phyloP scores from a whole-genome alignment of 1,140 invertebrate genomes.

The Hycleus cichorii region DNA sequence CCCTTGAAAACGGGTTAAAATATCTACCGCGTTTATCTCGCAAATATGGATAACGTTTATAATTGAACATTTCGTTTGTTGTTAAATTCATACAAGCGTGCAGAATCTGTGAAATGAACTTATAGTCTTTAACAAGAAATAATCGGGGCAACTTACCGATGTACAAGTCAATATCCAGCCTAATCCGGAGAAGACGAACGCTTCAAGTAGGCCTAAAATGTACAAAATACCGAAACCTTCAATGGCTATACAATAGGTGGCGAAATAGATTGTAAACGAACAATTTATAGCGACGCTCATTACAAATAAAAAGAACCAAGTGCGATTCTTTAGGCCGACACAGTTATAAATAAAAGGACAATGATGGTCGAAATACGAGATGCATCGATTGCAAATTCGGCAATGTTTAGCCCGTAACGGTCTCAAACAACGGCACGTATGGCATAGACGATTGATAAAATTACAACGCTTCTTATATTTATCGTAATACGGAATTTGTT shows the following conservation, averaged over 20 bases:
- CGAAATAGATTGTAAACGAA: conserved; percentile 80
- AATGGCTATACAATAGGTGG: conserved; percentile 75
- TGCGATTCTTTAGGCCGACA: conserved; percentile 75
- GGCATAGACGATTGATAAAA: conserved; percentile 79
- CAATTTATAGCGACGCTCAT: conserved; percentile 79
- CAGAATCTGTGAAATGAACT: conserved; percentile 55
- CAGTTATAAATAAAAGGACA: conserved; percentile 94
- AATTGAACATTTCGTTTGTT: conserved; percentile 91
- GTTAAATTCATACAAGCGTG: conserved; percentile 87
- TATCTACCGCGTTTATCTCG: conserved; percentile 79
- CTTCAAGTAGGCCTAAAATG: conserved; percentile 71
- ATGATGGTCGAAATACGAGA: conserved; percentile 89
- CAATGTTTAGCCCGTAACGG: conserved; percentile 87
- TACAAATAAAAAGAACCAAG: conserved; percentile 88
- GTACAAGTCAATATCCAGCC: conserved; percentile 82
- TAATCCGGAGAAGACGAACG: conserved; percentile 72
- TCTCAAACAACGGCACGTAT: conserved; percentile 80
- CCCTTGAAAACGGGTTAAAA: conserved; percentile 82
- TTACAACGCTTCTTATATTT: conserved; percentile 82
- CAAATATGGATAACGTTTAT: conserved; percentile 82
- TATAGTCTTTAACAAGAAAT: neutral
- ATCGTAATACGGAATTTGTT: conserved; percentile 82
- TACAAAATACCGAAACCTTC: conserved; percentile 80
- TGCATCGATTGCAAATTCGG: conserved; percentile 83
- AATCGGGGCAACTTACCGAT: conserved; percentile 58